Evolutionary conservation across 2,888 invertebrate genomes (phyloP).

Genomic region (Gandaritis pyraliata): DNA sequence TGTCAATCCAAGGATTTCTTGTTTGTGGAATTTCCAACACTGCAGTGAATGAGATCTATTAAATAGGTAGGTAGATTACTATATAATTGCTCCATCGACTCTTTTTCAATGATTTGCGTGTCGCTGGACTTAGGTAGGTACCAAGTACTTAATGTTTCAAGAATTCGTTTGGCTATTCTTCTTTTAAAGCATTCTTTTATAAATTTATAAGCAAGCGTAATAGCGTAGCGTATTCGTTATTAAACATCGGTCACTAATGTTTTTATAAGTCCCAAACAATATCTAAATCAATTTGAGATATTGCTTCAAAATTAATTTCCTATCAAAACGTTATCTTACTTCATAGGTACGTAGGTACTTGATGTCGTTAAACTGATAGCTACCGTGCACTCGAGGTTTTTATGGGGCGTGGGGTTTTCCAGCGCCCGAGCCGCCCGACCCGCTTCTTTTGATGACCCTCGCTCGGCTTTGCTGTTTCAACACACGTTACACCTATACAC

Average conservation of each 20-base stretch:
- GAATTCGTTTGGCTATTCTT: too few species aligned
- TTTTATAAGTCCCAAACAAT: neutral
- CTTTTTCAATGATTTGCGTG: conserved; percentile 15
- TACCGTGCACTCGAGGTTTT: conserved; percentile 42
- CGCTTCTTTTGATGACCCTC: conserved; percentile 54
- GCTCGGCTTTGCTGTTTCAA: conserved; percentile 34
- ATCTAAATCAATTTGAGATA: neutral
- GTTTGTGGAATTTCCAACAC: conserved; percentile 39
- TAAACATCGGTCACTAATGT: neutral
- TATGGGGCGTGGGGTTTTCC: conserved; percentile 62
- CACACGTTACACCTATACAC: conserved; percentile 23
- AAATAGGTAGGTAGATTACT: conserved; percentile 22
- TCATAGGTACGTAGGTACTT: conserved; percentile 18
- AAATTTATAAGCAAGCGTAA: too few species aligned
- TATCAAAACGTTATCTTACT: conserved; percentile 13
- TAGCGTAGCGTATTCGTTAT: too few species aligned
- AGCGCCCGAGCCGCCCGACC: conserved; percentile 55
- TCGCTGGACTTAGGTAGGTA: neutral
- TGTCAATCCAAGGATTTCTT: conserved; percentile 39
- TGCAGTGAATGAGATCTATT: conserved; percentile 26
- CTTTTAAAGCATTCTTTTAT: too few species aligned
- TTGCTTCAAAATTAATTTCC: conserved; percentile 10
- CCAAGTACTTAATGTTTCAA: too few species aligned
- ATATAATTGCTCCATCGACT: conserved; percentile 18
- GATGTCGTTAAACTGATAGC: conserved; percentile 39